Percentiles rank a stretch among this genome's conserved stretches.
Evolutionary conservation across 2,888 invertebrate genomes (phyloP).

Genomic region (Orchesellides sinensis): DNA sequence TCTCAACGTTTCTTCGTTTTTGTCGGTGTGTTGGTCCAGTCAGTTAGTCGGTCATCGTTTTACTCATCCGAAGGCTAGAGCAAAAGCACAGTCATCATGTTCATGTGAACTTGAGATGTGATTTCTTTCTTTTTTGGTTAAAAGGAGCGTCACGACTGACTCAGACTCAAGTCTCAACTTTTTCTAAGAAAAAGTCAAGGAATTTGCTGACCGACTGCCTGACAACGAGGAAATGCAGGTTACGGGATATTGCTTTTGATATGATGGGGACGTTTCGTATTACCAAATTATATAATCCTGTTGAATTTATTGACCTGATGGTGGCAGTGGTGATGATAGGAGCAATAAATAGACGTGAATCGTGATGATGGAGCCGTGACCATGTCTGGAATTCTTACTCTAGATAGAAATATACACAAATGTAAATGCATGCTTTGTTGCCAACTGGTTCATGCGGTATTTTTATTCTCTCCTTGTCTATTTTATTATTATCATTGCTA

Average conservation of each 20-base stretch:
- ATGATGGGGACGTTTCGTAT: neutral
- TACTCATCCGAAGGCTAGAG: too few relatives aligned
- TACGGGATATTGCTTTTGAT: neutral
- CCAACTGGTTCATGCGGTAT: neutral
- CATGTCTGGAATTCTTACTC: neutral
- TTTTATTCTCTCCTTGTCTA: slow-evolving; percentile 26
- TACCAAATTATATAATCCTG: neutral
- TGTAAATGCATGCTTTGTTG: neutral
- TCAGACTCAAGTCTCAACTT: too few relatives aligned
- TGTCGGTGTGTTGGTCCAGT: too few relatives aligned
- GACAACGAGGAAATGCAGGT: neutral
- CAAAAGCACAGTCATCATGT: too few relatives aligned
- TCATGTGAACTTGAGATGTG: too few relatives aligned
- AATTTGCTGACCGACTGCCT: neutral
- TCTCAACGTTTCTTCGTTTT: too few relatives aligned
- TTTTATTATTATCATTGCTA: slow-evolving; percentile 53
- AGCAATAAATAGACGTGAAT: neutral
- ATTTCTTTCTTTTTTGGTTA: too few relatives aligned
- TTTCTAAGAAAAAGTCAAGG: too few relatives aligned
- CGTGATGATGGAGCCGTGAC: neutral
- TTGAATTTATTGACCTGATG: neutral
- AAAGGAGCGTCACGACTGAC: too few relatives aligned
- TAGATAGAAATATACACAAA: neutral
- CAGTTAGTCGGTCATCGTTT: too few relatives aligned
- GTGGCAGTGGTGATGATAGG: neutral